Evolutionary conservation across 1,140 invertebrate species (phyloP), one percentile per base, ranked within the genome.

Genomic region (Atopsyche davidsoni): DNA sequence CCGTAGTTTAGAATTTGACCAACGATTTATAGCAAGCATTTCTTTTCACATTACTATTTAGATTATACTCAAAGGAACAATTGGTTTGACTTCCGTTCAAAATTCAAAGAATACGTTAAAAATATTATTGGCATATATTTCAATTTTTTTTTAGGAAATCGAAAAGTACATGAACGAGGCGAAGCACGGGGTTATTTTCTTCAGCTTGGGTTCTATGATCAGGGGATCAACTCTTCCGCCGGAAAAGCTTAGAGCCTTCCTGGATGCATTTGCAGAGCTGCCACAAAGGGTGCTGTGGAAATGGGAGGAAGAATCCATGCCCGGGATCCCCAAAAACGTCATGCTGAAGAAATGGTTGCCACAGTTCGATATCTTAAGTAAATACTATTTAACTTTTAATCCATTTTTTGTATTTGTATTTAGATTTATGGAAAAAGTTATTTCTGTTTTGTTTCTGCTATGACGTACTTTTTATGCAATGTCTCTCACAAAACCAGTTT

Each of bases 201-300:
- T 84, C 58, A 79, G 76, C 57, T 63, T 84, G 51, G 82, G 81
- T 2, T 74, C 79, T 1, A 73, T 77, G 39, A 62, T 74, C 14
- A 71, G 71, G 55, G 66, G 69, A 38, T 64, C 65, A 18, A 61
- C 62, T 0, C 73, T 77, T 69, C 70, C 71, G 0, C 34, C 32
- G 10, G 49, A 68, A 9, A 76, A 73, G 58, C 51, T 73, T 38
- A 58, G 64, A 23, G 56, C 70, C 2, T 75, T 82, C 54, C 54
- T 75, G 7, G 60, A 70, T 9, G 73, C 75, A 0, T 79, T 81
- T 49, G 65, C 69, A 11, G 69, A 62, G 42, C 61, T 82, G 9
- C 74, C 73, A 9, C 76, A 82, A 53, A 72, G 73, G 42, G 70
- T 83, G 1, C 46, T 84, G 7, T 82, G 79, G 79, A 83, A 84